A percentile compares a stretch with the other conserved stretches of the same genome.
These are phyloP conservation scores for Drosophila santomea DNA, from an alignment of 1,140 invertebrate species.

Conservation along the genomic window DNA sequence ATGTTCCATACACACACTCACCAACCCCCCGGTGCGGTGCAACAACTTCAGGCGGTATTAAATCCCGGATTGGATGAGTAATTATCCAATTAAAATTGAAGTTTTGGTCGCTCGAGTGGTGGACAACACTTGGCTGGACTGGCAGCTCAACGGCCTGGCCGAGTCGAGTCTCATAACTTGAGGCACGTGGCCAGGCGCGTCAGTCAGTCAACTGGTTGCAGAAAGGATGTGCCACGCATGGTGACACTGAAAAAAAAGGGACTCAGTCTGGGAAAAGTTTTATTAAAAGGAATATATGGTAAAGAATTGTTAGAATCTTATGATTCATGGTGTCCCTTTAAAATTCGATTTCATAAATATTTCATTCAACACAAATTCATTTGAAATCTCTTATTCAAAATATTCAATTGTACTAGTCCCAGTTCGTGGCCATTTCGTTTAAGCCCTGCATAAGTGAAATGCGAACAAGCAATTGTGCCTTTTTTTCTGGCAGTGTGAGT, in stretches of 20 bases:
- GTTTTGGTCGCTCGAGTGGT: slow-evolving; percentile 23
- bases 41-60: slow-evolving; percentile 59
- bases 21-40: slow-evolving; percentile 20
- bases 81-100: slow-evolving; percentile 78
- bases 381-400: too few species aligned
- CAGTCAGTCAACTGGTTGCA: slow-evolving; percentile 47
- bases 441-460: background rate
- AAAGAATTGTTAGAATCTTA: background rate
- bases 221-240: slow-evolving; percentile 34
- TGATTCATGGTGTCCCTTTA: too few species aligned
- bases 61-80: slow-evolving; percentile 71
- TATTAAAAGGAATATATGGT: background rate
- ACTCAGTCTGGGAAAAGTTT: background rate
- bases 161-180: slow-evolving; percentile 26
- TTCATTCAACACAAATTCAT: too few species aligned
- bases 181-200: slow-evolving; percentile 53
- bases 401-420: too few species aligned
- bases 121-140: slow-evolving; percentile 21
- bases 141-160: background rate
- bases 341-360: too few species aligned
- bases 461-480: background rate
- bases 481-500: slow-evolving; percentile 9
- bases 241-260: slow-evolving; percentile 4
- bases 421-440: background rate
- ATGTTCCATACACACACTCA: slow-evolving; percentile 1